Base-by-base conservation (phyloP, 1,140 invertebrate species). In the Dendrolimus kikuchii region DNA sequence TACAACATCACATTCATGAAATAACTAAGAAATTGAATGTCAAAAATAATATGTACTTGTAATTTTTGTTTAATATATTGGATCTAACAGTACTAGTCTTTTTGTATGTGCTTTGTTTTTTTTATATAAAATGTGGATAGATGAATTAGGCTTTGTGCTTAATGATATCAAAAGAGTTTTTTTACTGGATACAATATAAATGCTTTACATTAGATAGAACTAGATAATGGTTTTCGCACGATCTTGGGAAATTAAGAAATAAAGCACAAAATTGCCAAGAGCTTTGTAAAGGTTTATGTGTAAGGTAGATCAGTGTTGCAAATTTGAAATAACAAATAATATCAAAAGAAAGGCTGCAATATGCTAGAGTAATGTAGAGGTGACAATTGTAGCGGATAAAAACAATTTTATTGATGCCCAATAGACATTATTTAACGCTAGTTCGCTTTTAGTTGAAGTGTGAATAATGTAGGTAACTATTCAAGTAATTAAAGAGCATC, bases 341-440 rank as follows among this genome's bases (percentile, higher is more conserved):
- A 58, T 62, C 48, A 58, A 48, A 69, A 66, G 50, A 58, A 70
- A 69, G 67, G 67, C 67, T 69, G 64, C 59, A 51, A 53, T 63
- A 64, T 60, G 60, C 57, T 68, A 65, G 55, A 49, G 43, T 69
- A 66, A 54, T 50, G 43, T 65, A 68, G 49, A 40, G 10, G 36
- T 5, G 49, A 23, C 39, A 6, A 6, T n/a, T 4, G 39, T 6
- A 2, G 36, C 23, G 4, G 41, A 38, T 38, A 4, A 2, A 40
- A 5, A 41, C 5, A 23, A 2, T 40, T 23, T 10, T 45, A 9
- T 5, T 45, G 43, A n/a, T 5, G 6, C 5, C n/a, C 43, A 23
- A 8, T 45, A 44, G 23, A 23, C 23, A 2, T 23, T 23, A 23
- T 23, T 23, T 23, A 23, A 23, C 1, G 23, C 23, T 23, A 23